Evolutionary conservation across 2,113 vertebrate genomes (phyloP).

Genomic region (Verasper variegatus): DNA sequence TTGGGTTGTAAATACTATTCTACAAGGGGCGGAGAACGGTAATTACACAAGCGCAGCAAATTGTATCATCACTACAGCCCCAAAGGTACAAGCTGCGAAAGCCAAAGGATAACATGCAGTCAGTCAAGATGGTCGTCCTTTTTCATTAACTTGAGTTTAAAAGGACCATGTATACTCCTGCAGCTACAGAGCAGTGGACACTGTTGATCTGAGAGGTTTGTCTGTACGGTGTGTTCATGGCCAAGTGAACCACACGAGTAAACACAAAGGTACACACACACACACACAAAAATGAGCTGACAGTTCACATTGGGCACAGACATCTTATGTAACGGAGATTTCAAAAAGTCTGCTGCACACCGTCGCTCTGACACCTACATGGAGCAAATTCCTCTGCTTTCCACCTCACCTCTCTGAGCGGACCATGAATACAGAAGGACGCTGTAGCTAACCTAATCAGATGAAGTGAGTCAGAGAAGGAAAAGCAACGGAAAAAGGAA

Average conservation of each 20-base stretch:
- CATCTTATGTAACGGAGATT: neutral
- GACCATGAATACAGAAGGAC: constrained; percentile 74
- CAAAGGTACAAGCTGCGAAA: neutral
- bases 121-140: constrained; percentile 11
- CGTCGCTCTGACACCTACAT: constrained; percentile 43
- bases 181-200: constrained; percentile 5
- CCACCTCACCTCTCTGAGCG: constrained; percentile 38
- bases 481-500: constrained; percentile 21
- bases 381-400: constrained; percentile 30
- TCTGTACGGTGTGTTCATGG: neutral
- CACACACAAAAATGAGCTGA: neutral
- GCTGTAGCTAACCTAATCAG: constrained; percentile 69
- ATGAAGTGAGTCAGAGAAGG: constrained; percentile 56
- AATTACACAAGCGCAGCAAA: neutral
- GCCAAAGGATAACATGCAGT: neutral
- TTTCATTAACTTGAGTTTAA: constrained; percentile 13
- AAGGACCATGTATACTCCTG: neutral
- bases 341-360: neutral
- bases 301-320: neutral
- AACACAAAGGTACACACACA: neutral
- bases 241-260: neutral
- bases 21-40: neutral
- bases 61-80: neutral
- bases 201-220: neutral
- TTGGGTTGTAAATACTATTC: constrained; percentile 5